Percentiles rank a stretch among this genome's conserved stretches.
Evolutionary conservation across 2,888 invertebrate genomes (phyloP).

Genomic region (Isoperla grammatica): DNA sequence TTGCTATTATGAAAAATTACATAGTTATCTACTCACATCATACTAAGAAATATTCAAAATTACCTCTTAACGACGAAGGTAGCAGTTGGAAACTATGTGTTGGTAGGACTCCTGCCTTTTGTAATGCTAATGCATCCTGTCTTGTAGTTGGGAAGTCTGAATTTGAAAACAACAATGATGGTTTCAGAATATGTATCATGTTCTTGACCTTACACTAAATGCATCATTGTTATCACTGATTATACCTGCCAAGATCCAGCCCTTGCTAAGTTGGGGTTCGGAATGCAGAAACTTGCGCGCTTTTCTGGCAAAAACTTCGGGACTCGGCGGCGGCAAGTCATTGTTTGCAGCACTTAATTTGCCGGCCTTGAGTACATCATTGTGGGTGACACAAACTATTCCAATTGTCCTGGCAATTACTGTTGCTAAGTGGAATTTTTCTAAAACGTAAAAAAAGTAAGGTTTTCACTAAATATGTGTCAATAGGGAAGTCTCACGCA

Average conservation of each 20-base stretch:
- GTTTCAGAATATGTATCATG: too few relatives aligned
- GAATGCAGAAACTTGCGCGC: background rate
- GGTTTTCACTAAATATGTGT: too few relatives aligned
- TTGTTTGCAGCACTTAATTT: conserved; percentile 7
- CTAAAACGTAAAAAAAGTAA: background rate
- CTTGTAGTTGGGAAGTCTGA: conserved; percentile 46
- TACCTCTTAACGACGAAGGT: conserved; percentile 35
- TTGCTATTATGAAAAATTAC: too few relatives aligned
- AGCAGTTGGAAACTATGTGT: conserved; percentile 50
- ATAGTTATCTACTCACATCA: too few relatives aligned
- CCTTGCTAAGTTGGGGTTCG: background rate
- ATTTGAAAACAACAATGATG: background rate
- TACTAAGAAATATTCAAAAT: too few relatives aligned
- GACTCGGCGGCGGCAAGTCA: background rate
- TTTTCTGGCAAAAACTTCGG: background rate
- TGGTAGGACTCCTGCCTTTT: conserved; percentile 46
- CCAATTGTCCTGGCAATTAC: background rate
- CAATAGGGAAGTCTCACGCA: too few relatives aligned
- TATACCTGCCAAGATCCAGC: conserved; percentile 29
- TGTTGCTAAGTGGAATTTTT: conserved; percentile 2
- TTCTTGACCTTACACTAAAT: too few relatives aligned
- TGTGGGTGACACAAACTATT: background rate
- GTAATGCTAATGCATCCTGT: conserved; percentile 45
- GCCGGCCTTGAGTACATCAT: background rate
- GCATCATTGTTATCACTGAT: too few relatives aligned